Evolutionary conservation across 2,888 invertebrate species (phyloP), one percentile per base, ranked within the genome.

Genomic region (Brachynemurus nebulosus): DNA sequence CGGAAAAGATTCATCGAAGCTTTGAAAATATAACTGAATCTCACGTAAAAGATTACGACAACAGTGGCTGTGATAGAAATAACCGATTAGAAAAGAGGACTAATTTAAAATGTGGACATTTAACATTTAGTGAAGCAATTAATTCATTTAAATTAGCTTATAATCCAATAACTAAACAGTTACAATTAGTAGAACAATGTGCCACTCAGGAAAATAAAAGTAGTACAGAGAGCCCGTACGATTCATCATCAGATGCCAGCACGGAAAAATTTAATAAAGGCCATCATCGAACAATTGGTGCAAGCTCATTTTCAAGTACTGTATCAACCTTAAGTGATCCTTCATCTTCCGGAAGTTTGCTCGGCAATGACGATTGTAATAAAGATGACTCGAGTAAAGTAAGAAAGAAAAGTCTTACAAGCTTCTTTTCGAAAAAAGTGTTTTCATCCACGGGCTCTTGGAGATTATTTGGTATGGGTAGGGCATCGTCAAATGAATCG

Each of bases 81-180:
- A 50, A 50, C 47, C 55, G 50, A 50, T n/a, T n/a, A n/a, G n/a
- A n/a, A n/a, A n/a, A n/a, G n/a, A n/a, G n/a, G n/a, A n/a, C n/a
- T n/a, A 51, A 54, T 52, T 56, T 49, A 50, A 38, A 42, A 46
- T 42, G 39, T 44, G 46, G 42, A 45, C 44, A 44, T 39, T 34
- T 49, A 60, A 71, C 72, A 48, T 67, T 82, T 48, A 78, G 77
- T 57, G 77, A 78, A 62, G 79, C 81, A 42, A 63, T 83, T 54
- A 77, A 80, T 58, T 78, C 73, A 60, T 80, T 83, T 68, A 79
- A 81, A 51, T 63, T 83, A 50, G 79, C 80, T 3, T 83, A 82
- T 63, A 81, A 79, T 59, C 82, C 82, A 11, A 69, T 79, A 39
- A 82, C 81, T 18, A 82, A 79, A 59, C 78, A 81, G 54, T 62